A percentile compares a stretch with the other conserved stretches of the same genome.
Conservation (phyloP, 2,797 vertebrate species). For the Geotrypetes seraphini region DNA sequence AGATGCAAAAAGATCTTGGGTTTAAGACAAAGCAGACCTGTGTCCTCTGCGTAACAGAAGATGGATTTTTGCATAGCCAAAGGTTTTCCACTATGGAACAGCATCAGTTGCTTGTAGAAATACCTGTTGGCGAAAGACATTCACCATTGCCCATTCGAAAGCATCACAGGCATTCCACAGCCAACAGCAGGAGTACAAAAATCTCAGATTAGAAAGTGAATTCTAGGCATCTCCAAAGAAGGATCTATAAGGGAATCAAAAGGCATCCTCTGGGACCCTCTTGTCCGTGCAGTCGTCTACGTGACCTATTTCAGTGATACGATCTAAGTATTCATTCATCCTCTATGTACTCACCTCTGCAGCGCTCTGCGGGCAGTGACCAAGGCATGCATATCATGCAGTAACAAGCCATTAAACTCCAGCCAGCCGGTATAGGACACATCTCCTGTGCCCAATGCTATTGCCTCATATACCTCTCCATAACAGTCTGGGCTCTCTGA, state of each 20-base stretch:
- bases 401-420: conserved; percentile 28
- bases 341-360: conserved; percentile 24
- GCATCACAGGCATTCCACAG: background rate
- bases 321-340: rapidly evolving
- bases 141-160: rapidly evolving
- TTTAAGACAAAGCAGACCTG: conserved; percentile 26
- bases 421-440: conserved; percentile 22
- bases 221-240: background rate
- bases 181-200: background rate
- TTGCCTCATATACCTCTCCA: conserved; percentile 35
- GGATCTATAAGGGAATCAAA: background rate
- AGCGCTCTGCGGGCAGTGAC: conserved; percentile 38
- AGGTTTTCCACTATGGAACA: conserved; percentile 16
- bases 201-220: background rate
- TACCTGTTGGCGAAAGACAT: conserved; percentile 18
- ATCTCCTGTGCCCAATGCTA: conserved; percentile 35
- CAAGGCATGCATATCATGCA: conserved; percentile 36
- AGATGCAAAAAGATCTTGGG: conserved; percentile 37
- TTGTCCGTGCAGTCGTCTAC: rapidly evolving
- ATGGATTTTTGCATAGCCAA: conserved; percentile 22
- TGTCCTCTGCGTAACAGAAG: conserved; percentile 7
- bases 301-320: rapidly evolving
- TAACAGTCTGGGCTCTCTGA: background rate
- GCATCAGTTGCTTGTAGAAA: conserved; percentile 39
- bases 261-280: background rate